phyloP scores from a whole-genome alignment of 1,140 invertebrate genomes.

The Aphaenogaster rudis region DNA sequence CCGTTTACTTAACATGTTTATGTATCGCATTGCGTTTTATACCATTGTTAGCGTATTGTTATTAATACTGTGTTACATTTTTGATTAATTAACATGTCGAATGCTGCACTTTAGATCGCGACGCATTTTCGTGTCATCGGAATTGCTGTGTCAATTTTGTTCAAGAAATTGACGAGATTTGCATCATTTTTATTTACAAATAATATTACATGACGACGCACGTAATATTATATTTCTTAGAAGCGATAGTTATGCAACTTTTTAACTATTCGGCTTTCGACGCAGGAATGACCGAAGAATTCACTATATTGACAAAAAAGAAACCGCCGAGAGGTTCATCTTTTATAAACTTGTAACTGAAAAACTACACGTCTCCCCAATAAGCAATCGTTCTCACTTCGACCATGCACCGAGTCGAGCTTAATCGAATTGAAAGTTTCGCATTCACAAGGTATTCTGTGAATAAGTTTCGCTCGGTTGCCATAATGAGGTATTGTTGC shows the following conservation, averaged over 20 bases:
- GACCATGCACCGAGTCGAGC: background rate
- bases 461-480: constrained; percentile 27
- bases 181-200: background rate
- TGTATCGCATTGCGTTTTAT: constrained; percentile 45
- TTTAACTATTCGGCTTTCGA: background rate
- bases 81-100: constrained; percentile 30
- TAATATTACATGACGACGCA: background rate
- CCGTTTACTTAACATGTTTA: constrained; percentile 61
- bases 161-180: background rate
- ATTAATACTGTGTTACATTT: constrained; percentile 36
- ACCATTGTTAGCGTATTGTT: constrained; percentile 52
- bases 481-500: constrained; percentile 15
- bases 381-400: constrained; percentile 30
- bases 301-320: background rate
- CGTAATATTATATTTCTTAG: constrained; percentile 39
- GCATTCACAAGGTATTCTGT: background rate
- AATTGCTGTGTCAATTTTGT: constrained; percentile 1
- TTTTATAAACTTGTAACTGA: constrained; percentile 1
- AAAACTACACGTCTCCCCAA: background rate
- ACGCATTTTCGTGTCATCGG: background rate
- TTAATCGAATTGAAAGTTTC: constrained; percentile 2
- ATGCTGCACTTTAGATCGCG: background rate
- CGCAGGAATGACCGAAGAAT: background rate
- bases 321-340: background rate
- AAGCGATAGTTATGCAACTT: constrained; percentile 9